Evolutionary conservation across 2,888 invertebrate species (phyloP), one percentile per base, ranked within the genome.

Genomic region (Cantharis flavilabris): DNA sequence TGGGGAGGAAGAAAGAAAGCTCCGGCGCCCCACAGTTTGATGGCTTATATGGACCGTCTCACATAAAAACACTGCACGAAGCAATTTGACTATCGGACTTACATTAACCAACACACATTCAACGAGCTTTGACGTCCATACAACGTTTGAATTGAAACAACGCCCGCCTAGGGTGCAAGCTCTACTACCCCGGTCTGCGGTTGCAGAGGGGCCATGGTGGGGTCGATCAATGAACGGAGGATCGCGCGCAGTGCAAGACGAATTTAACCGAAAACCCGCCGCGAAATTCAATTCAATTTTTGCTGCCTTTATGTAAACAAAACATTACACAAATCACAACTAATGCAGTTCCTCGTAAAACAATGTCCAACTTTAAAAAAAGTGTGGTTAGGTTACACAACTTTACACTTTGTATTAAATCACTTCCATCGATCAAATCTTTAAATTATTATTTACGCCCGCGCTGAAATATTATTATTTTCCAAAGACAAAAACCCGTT

Each of bases 11-110:
- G 94, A 92, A 96, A 96, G 92, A 95, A 96, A 91, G 96, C 95
- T 92, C 96, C 96, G 91, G 96, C 95, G 92, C 96, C 96, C 96
- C 96, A 97, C 96, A 97, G 96, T 94, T 96, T 96, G 96, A 93
- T 94, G 93, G 95, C 93, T 94, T 91, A 92, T 90, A 91, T 87
- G 89, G 89, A 90, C 90, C 89, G 89, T 87, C 74, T 88, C 88
- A 89, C 91, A 91, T 91, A 87, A 90, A 90, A 90, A 90, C 85
- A 85, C 85, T 84, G 84, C 86, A 81, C 83, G 78, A 81, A 75
- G 82, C 80, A 81, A 82, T 78, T 74, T 49, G 71, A 76, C 69
- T 79, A 75, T 74, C 72, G 76, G 74, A 76, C 77, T 75, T 75
- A 80, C 72, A 79, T 77, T 78, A 79, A 80, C 67, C 74, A 75